Evolutionary conservation across 2,888 invertebrate species (phyloP), one percentile per base, ranked within the genome.

Genomic region (Nipponacmea schrenckii): DNA sequence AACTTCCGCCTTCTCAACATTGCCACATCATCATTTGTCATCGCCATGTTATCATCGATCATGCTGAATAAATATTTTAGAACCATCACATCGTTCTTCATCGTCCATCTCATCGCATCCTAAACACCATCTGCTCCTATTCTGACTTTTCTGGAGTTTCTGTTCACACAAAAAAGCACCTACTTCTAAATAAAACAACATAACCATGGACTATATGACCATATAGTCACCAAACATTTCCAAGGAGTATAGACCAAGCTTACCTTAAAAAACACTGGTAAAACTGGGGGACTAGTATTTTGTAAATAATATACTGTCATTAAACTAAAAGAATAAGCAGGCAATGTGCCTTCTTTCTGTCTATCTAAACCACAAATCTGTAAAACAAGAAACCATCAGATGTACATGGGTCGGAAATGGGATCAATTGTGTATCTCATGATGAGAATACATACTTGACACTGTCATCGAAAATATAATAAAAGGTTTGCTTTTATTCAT

Each of bases 301-400:
- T 91, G 91, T 65, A 91, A 85, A 80, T 87, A 91, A 81, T 90
- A 90, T 10, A 91, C 85, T 0, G 90, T 87, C 89, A 92, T 87
- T 56, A 92, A 74, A 44, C 88, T 84, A 79, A 89, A 90, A 45
- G 89, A 88, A 77, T 90, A 90, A 0, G 91, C 83, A 1, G 91
- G 91, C 62, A 91, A 84, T 17, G 90, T 90, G 10, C 91, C 91
- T 66, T 85, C 83, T 24, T 88, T 85, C 74, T 89, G 90, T 48
- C 89, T 83, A 78, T 91, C 91, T 48, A 91, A 81, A 50, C 84
- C 80, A 79, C 90, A 90, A 3, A 89, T 64, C 90, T 90, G 24
- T 26, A 64, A 50, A 63, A 62, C 31, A n/a, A 45, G 3, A 50
- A 15, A 0, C 24, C 12, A 27, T 27, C n/a, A 64, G 10, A 14